These are phyloP conservation scores for Cydia fagiglandana DNA, from an alignment of 1,140 invertebrate species.

Conservation along the genomic window DNA sequence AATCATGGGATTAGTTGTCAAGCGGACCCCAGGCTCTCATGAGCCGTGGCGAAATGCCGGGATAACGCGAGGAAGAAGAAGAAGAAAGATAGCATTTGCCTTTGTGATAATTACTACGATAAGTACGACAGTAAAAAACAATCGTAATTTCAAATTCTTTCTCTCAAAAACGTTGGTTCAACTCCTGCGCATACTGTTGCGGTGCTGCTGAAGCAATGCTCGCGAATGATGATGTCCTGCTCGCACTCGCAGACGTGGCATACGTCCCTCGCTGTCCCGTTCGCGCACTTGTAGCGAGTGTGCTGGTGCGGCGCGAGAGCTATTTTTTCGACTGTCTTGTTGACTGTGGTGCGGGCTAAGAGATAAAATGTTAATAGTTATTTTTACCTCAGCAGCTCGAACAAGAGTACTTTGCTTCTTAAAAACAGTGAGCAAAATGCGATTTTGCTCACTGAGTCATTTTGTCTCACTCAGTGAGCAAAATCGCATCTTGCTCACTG, in stretches of 20 bases:
- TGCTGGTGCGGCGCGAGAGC: constrained; percentile 42
- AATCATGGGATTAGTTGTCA: too few species aligned
- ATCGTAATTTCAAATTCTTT: constrained; percentile 9
- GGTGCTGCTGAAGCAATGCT: constrained; percentile 62
- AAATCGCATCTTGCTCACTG: too few species aligned
- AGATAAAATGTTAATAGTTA: background rate
- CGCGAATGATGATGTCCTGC: constrained; percentile 45
- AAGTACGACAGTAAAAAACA: background rate
- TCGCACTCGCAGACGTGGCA: constrained; percentile 65
- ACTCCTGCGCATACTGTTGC: constrained; percentile 44
- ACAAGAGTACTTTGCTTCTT: too few species aligned
- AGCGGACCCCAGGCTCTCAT: too few species aligned
- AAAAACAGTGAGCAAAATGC: too few species aligned
- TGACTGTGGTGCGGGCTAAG: constrained; percentile 18
- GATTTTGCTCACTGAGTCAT: too few species aligned
- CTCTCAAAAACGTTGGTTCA: constrained; percentile 43
- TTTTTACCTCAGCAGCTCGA: too few species aligned
- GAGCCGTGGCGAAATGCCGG: too few species aligned
- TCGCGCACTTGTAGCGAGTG: constrained; percentile 51
- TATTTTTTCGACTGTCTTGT: background rate
- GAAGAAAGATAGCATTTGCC: too few species aligned
- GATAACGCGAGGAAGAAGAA: too few species aligned
- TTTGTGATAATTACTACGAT: too few species aligned
- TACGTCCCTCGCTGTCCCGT: constrained; percentile 48
- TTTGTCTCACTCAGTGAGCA: too few species aligned